These are phyloP conservation scores for Paramacrobiotus metropolitanus DNA, from an alignment of 1,140 invertebrate genomes.

Conservation along the genomic window DNA sequence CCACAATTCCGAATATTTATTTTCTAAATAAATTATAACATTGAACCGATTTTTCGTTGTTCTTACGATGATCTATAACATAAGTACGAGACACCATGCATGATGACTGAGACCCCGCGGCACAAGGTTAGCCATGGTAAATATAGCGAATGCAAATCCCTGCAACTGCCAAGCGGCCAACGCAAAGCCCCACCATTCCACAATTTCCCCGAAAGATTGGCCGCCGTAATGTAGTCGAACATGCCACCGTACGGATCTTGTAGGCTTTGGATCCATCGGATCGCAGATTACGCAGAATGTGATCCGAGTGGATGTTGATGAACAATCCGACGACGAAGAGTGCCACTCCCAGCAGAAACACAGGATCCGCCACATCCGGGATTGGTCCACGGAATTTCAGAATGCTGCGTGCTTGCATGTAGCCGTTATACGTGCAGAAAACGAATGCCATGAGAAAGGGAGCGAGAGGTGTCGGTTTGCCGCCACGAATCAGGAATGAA, in stretches of 20 bases:
- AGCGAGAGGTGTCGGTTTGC: conserved; percentile 26
- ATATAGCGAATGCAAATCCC: conserved; percentile 27
- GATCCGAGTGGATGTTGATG: conserved; percentile 31
- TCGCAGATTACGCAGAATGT: conserved; percentile 23
- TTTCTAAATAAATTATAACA: too few species aligned
- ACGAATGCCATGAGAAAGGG: conserved; percentile 24
- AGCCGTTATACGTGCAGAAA: conserved; percentile 29
- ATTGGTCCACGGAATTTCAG: conserved; percentile 15
- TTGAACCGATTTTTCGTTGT: too few species aligned
- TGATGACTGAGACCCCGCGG: not conserved
- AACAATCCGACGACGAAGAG: conserved; percentile 27
- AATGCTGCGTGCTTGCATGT: conserved; percentile 27
- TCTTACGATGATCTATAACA: too few species aligned
- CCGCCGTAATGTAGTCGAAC: conserved; percentile 32
- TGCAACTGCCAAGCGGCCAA: conserved; percentile 25
- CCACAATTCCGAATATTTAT: too few species aligned
- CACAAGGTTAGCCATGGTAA: conserved; percentile 17
- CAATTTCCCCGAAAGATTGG: conserved; percentile 36
- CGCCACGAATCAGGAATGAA: conserved; percentile 25
- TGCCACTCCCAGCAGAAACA: conserved; percentile 16
- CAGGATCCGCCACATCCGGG: not conserved
- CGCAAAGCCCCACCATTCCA: conserved; percentile 34
- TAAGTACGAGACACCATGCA: too few species aligned
- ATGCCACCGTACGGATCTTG: conserved; percentile 30
- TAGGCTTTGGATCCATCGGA: conserved; percentile 25